Base-by-base conservation (phyloP, 2,888 invertebrate species). In the Drosophila fungiperda region DNA sequence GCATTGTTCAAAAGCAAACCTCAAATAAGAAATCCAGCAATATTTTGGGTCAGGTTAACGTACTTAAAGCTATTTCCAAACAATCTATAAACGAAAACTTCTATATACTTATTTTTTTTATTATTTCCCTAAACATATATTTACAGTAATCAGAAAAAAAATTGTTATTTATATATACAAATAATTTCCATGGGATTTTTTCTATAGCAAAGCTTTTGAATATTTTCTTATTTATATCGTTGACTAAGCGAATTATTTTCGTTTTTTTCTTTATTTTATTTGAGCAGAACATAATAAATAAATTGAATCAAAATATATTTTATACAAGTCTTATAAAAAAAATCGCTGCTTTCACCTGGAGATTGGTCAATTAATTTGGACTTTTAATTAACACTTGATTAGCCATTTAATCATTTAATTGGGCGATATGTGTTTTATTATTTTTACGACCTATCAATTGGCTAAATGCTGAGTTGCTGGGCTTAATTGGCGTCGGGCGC, bases 401-500 rank as follows among this genome's bases (percentile, higher is more conserved):
- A 26, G 52, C 17, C 32, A 53, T 32, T 68, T 61, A 36, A 68
- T 59, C 52, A 15, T 38, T 52, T 40, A 40, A 59, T 59, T 59
- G 62, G n/a, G 15, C 17, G 32, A n/a, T 57, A 42, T 20, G 26
- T 42, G 50, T 55, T 32, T 57, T 38, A n/a, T 53, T 64, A 52
- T 36, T 61, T 67, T 48, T 49, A 69, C 36, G 57, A 6, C 1
- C 53, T 42, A 66, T 50, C 64, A 64, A 65, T 79, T 70, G 66
- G 60, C 7, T 20, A 33, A 53, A 15, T 15, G 63, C 40, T 68
- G 61, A 68, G 60, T 59, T 62, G 48, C 73, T 58, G 58, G 45
- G 29, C 36, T 72, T 81, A 89, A 86, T 86, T 81, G 75, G 70
- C 42, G 64, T 38, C 38, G 70, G 55, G 52, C 62, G 71, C 54